phyloP scores from a whole-genome alignment of 2,113 vertebrate genomes.

The Smithornis capensis region DNA sequence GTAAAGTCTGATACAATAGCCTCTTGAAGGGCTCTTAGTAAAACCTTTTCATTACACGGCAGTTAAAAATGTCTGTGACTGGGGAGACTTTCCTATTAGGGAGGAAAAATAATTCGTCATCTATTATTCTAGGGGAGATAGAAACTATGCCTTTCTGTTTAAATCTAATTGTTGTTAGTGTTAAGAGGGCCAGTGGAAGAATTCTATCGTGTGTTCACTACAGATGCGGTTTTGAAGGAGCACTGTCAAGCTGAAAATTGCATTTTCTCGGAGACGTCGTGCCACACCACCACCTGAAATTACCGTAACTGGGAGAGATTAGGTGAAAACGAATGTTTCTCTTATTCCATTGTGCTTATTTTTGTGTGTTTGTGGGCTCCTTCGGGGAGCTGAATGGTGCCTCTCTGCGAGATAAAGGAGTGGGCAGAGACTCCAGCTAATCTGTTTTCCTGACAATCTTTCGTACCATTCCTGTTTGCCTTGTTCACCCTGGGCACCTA shows the following conservation, averaged over 20 bases:
- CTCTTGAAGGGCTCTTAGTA: neutral
- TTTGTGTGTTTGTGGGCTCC: neutral
- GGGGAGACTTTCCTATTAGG: neutral
- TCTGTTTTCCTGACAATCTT: neutral
- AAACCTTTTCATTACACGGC: neutral
- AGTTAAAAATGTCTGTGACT: neutral
- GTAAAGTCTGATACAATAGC: neutral
- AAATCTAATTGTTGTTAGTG: neutral
- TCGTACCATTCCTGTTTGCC: fast-evolving
- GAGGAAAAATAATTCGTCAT: neutral
- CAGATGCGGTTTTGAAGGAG: neutral
- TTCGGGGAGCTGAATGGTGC: fast-evolving
- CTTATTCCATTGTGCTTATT: neutral
- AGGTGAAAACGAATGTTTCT: neutral
- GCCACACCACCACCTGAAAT: neutral
- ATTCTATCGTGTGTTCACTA: neutral
- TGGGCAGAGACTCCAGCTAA: neutral
- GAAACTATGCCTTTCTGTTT: neutral
- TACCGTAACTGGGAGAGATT: neutral
- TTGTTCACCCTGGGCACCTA: fast-evolving
- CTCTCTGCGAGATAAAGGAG: neutral
- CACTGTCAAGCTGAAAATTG: neutral
- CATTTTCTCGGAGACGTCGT: neutral
- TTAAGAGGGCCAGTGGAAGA: neutral
- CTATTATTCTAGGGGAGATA: neutral